Base-by-base conservation (phyloP, 1,140 invertebrate species). In the Ylistrum balloti region DNA sequence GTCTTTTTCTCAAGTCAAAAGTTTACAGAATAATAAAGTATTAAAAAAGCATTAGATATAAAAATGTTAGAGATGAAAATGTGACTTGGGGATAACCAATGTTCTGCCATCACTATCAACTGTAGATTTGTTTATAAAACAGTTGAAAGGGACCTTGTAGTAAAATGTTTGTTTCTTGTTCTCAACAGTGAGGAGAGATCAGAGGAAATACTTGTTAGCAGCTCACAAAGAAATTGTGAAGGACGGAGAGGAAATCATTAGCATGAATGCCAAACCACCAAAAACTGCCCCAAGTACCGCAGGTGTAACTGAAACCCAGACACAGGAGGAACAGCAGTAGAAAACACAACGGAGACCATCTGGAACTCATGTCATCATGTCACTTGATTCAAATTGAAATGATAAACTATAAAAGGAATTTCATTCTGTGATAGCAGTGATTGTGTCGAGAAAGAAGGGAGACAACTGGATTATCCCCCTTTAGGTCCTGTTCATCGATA, bases 171-270 rank as follows among this genome's bases (percentile, higher is more conserved):
- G 34, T 87, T 33, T 90, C 34, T 13, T 88, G 15, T 89, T 85
- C 88, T 92, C 85, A 9, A 45, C 93, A 96, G 95, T 96, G 20
- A 92, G 92, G 56, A 92, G 93, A 88, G 89, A 93, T 86, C 96
- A 96, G 90, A 93, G 95, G 41, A 93, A 94, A 86, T 96, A 92
- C 91, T 89, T 96, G 45, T 1, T 95, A 41, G 95, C 95, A 22
- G 96, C 96, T 33, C 96, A 96, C 89, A 94, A 95, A 38, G 95
- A 96, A 92, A 96, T 96, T 38, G 88, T 94, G 89, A 95, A 95
- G 87, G 93, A 95, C n/a, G 93, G 93, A 34, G 95, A 95, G 89
- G 92, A 93, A 7, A 93, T 95, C 2, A 95, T 96, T 85, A 89
- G 91, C 33, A 91, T 93, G 74, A 41, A 94, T 88, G 92, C 93